A percentile compares a stretch with the other conserved stretches of the same genome.
phyloP scores from a whole-genome alignment of 1,140 invertebrate species.

The Drosophila burlai region DNA sequence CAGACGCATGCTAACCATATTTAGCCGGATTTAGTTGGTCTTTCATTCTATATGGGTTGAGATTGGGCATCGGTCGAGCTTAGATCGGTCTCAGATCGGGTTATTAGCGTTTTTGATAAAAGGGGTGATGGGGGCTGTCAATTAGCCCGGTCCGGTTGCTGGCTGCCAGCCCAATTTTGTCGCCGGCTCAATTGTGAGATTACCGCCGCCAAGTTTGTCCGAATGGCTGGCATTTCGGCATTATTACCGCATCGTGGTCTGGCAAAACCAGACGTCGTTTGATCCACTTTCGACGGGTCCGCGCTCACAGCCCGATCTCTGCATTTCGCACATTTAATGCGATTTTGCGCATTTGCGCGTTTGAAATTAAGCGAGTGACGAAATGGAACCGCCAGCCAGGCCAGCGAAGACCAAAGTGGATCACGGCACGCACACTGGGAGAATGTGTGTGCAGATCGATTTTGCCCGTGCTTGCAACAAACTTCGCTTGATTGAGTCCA shows the following conservation, averaged over 20 bases:
- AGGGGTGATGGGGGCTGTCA: conserved; percentile 56
- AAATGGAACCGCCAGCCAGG: conserved; percentile 53
- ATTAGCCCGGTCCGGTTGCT: conserved; percentile 72
- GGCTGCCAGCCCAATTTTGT: conserved; percentile 72
- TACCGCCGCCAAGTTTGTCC: conserved; percentile 66
- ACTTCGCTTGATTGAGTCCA: conserved; percentile 76
- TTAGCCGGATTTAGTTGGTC: conserved; percentile 27
- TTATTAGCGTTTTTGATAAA: conserved; percentile 57
- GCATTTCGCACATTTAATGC: conserved; percentile 80
- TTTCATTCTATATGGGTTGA: conserved; percentile 54
- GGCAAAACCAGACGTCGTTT: conserved; percentile 56
- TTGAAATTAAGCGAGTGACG: conserved; percentile 79
- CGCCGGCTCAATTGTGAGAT: conserved; percentile 62
- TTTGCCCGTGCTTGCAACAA: conserved; percentile 56
- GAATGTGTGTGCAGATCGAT: conserved; percentile 33
- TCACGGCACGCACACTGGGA: conserved; percentile 47
- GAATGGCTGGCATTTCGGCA: conserved; percentile 64
- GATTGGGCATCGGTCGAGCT: not conserved
- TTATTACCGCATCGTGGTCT: conserved; percentile 75
- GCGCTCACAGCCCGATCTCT: conserved; percentile 9
- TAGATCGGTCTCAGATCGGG: conserved; percentile 34
- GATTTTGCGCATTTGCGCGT: conserved; percentile 80
- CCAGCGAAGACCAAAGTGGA: conserved; percentile 53
- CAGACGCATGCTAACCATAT: conserved; percentile 60
- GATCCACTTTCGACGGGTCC: conserved; percentile 67